Percentiles rank a stretch among this genome's conserved stretches.
phyloP scores from a whole-genome alignment of 2,113 vertebrate genomes.

The Epinephelus lanceolatus region DNA sequence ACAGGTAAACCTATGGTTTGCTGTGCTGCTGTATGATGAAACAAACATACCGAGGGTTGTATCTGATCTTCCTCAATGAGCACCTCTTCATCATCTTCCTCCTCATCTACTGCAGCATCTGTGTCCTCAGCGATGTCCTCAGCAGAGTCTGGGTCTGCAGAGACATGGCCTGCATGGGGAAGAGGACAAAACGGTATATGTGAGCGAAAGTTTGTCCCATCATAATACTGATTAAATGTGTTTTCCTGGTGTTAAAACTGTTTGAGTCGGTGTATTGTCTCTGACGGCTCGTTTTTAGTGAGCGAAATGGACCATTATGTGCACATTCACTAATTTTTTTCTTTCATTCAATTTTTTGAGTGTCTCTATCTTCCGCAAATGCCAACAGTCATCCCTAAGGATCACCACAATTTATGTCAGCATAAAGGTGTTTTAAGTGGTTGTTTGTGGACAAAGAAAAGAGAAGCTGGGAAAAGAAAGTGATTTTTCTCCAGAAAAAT shows the following conservation, averaged over 20 bases:
- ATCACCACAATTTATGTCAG: not conserved
- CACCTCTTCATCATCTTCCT: conserved; percentile 80
- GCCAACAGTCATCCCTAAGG: not conserved
- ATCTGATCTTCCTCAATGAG: conserved; percentile 81
- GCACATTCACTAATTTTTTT: not conserved
- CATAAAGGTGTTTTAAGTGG: not conserved
- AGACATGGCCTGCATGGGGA: conserved; percentile 66
- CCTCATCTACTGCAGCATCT: conserved; percentile 81
- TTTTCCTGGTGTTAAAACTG: not conserved
- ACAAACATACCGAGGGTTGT: conserved; percentile 68
- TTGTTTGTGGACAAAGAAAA: not conserved
- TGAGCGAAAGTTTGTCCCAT: not conserved
- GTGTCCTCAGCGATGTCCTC: conserved; percentile 67
- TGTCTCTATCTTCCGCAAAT: not conserved
- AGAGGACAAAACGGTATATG: not conserved
- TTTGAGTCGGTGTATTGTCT: not conserved
- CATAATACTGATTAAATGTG: not conserved
- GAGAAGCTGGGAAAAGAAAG: not conserved
- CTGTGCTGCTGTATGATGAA: not conserved
- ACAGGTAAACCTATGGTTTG: not conserved
- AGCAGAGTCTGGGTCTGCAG: conserved; percentile 73
- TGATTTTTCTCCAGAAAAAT: not conserved
- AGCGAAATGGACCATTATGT: not conserved
- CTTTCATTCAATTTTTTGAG: not conserved
- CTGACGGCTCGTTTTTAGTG: not conserved